phyloP scores from a whole-genome alignment of 2,888 invertebrate genomes.

The Ceratothoa steindachneri region DNA sequence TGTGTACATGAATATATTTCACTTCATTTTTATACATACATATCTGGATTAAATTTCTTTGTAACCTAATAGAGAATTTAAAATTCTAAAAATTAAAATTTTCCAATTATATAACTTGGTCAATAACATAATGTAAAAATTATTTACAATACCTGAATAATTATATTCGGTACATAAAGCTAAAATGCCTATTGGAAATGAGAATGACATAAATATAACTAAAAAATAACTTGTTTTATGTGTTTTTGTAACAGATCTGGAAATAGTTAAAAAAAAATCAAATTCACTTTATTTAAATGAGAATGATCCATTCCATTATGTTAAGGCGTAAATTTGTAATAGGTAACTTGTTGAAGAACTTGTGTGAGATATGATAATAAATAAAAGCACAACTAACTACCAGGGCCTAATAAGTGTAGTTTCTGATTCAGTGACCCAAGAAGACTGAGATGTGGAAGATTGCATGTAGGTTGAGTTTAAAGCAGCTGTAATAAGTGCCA shows the following conservation, averaged over 20 bases:
- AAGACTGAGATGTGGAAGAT: background rate
- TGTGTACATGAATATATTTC: slow-evolving; percentile 2
- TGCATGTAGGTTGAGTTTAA: background rate
- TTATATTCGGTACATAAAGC: background rate
- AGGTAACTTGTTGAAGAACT: background rate
- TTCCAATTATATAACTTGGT: background rate
- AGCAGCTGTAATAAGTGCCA: background rate
- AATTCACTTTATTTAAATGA: no score
- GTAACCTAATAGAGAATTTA: background rate
- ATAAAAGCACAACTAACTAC: background rate
- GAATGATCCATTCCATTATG: no score
- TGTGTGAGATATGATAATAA: background rate
- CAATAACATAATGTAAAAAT: background rate
- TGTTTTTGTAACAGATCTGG: no score
- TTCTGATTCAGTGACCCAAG: background rate
- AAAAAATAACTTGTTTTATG: no score
- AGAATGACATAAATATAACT: background rate
- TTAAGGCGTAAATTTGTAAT: no score
- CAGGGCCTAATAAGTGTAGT: background rate
- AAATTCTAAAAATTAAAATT: background rate
- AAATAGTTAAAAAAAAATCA: no score
- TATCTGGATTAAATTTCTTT: background rate
- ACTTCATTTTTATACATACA: background rate
- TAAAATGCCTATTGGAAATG: background rate
- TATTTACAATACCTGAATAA: background rate